Evolutionary conservation across 1,140 invertebrate species (phyloP).

Genomic region (Drosophila hydei): DNA sequence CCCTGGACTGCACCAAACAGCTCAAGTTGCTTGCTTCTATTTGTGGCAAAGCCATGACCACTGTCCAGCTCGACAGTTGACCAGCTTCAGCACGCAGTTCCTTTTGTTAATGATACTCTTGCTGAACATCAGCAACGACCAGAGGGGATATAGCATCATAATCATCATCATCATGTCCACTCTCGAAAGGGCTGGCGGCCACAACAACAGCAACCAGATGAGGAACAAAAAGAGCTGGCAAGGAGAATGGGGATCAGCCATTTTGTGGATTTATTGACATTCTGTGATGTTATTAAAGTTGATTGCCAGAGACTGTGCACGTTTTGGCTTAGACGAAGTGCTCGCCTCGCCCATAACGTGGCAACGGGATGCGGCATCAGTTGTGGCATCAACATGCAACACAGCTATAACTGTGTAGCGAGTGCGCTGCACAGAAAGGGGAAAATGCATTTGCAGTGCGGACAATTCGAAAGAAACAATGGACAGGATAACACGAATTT

Average conservation of each 20-base stretch:
- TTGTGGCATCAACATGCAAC: conserved; percentile 39
- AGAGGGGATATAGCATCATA: not conserved
- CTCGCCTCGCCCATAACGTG: conserved; percentile 16
- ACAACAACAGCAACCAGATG: conserved; percentile 26
- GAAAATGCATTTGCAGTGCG: conserved; percentile 45
- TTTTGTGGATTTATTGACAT: conserved; percentile 83
- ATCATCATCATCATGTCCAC: conserved; percentile 29
- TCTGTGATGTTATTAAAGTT: conserved; percentile 83
- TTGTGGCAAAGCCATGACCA: conserved; percentile 7
- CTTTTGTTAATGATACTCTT: conserved; percentile 81
- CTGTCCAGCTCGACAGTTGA: conserved; percentile 39
- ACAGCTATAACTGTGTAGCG: conserved; percentile 18
- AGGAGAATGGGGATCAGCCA: conserved; percentile 41
- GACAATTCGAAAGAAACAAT: conserved; percentile 78
- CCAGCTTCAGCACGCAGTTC: conserved; percentile 74
- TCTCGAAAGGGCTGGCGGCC: conserved; percentile 44
- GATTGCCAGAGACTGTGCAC: conserved; percentile 79
- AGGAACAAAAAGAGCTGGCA: conserved; percentile 4
- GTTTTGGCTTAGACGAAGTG: conserved; percentile 74
- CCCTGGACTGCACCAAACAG: conserved; percentile 55
- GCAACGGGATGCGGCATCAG: conserved; percentile 6
- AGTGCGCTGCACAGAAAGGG: not conserved
- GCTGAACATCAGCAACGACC: conserved; percentile 56
- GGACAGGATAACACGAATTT: conserved; percentile 44
- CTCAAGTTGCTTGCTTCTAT: conserved; percentile 57